phyloP scores from a whole-genome alignment of 2,113 vertebrate genomes.

The Aix galericulata region DNA sequence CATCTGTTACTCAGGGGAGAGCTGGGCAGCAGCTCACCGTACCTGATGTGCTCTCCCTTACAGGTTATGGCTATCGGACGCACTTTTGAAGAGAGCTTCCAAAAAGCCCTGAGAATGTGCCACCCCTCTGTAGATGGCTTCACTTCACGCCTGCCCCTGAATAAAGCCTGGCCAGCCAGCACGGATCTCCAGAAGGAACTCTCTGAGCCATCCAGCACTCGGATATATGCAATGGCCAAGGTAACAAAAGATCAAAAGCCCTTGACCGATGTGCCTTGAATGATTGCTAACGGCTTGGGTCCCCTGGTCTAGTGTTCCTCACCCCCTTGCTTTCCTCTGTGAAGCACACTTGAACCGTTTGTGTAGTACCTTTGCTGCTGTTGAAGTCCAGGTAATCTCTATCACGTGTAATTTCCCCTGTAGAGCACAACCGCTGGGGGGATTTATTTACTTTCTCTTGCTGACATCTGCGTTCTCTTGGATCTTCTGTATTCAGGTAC shows the following conservation, averaged over 20 bases:
- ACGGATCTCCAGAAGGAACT: slow-evolving; percentile 85
- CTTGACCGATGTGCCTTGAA: background rate
- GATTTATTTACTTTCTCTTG: background rate
- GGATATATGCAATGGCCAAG: slow-evolving; percentile 92
- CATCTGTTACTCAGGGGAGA: background rate
- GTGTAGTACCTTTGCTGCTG: background rate
- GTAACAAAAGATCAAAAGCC: slow-evolving; percentile 62
- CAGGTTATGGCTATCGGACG: slow-evolving; percentile 95
- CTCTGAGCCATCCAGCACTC: slow-evolving; percentile 87
- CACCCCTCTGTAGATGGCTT: slow-evolving; percentile 93
- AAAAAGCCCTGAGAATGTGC: slow-evolving; percentile 96
- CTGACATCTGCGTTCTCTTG: background rate
- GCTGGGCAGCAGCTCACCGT: background rate
- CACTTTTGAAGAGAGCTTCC: slow-evolving; percentile 95
- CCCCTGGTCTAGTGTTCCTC: background rate
- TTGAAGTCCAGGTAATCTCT: background rate
- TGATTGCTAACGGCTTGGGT: background rate
- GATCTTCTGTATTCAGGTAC: background rate
- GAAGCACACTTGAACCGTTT: background rate
- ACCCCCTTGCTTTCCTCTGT: background rate
- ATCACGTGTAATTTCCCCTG: background rate
- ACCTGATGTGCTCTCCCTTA: background rate
- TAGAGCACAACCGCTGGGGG: background rate
- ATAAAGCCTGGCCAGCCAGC: slow-evolving; percentile 83
- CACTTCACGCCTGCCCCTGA: slow-evolving; percentile 86